phyloP scores from a whole-genome alignment of 2,113 vertebrate genomes.

The Vidua macroura region DNA sequence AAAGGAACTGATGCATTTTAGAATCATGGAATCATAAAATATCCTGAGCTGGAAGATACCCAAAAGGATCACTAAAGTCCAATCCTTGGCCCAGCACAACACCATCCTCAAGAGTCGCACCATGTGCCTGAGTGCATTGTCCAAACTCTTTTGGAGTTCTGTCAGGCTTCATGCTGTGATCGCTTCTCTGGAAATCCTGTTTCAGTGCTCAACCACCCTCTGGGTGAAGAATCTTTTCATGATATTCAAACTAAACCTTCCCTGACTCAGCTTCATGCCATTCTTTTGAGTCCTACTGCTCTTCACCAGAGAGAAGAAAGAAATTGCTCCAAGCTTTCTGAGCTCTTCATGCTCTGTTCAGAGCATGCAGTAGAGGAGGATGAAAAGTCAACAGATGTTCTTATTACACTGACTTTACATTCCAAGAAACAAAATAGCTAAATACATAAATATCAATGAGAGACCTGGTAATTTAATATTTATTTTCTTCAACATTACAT shows the following conservation, averaged over 20 bases:
- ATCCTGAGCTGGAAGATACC: neutral
- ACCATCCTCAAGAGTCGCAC: neutral
- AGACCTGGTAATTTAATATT: neutral
- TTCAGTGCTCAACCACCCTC: neutral
- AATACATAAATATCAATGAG: neutral
- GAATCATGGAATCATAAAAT: neutral
- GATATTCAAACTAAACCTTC: neutral
- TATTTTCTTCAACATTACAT: neutral
- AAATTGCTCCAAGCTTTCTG: neutral
- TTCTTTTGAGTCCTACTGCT: neutral
- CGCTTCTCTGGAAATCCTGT: neutral
- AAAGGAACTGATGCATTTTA: neutral
- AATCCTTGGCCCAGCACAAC: neutral
- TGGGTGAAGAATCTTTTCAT: neutral
- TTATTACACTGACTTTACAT: neutral
- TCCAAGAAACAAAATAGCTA: neutral
- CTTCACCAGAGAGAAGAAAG: neutral
- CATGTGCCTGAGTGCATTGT: neutral
- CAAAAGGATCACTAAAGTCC: neutral
- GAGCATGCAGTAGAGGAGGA: neutral
- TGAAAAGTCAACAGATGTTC: neutral
- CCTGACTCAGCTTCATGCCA: neutral
- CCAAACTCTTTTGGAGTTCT: neutral
- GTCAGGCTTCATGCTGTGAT: neutral
- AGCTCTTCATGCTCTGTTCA: neutral